Conservation (phyloP, 2,888 invertebrate genomes). For the Troides aeacus region DNA sequence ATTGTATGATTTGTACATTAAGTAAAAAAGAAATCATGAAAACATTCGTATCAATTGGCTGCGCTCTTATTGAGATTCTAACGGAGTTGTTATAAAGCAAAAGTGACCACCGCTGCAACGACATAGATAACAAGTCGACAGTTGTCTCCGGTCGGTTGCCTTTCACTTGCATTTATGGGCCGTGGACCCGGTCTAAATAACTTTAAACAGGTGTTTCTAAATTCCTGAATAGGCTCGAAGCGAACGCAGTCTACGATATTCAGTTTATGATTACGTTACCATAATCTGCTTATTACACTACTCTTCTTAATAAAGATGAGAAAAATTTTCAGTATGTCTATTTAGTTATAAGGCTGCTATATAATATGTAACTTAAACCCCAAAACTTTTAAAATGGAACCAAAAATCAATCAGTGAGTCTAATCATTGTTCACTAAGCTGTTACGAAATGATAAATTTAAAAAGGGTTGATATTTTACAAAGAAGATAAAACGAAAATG, state of each 20-base stretch:
- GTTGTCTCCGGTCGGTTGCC: slow-evolving; percentile 32
- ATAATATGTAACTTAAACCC: too few relatives aligned
- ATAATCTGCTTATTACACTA: neutral
- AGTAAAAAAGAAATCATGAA: slow-evolving; percentile 11
- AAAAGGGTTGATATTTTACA: neutral
- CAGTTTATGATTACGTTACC: neutral
- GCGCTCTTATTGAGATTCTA: slow-evolving; percentile 14
- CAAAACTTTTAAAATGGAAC: too few relatives aligned
- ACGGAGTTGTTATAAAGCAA: slow-evolving; percentile 28
- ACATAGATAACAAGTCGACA: slow-evolving; percentile 34
- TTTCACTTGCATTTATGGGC: slow-evolving; percentile 40
- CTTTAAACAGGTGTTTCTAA: slow-evolving; percentile 31
- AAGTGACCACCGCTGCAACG: slow-evolving; percentile 31
- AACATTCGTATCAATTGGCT: slow-evolving; percentile 13
- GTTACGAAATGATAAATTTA: neutral
- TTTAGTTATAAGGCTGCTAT: too few relatives aligned
- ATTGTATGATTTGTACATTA: neutral
- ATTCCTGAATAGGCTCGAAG: slow-evolving; percentile 16
- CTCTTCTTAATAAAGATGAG: too few relatives aligned
- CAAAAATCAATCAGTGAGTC: neutral
- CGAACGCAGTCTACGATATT: neutral
- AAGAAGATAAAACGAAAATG: neutral
- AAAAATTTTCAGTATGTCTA: too few relatives aligned
- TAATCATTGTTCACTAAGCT: neutral
- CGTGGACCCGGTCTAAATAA: slow-evolving; percentile 24